Percentiles rank a stretch among this genome's conserved stretches.
Conservation (phyloP, 2,797 vertebrate species). For the Cossypha heuglini region DNA sequence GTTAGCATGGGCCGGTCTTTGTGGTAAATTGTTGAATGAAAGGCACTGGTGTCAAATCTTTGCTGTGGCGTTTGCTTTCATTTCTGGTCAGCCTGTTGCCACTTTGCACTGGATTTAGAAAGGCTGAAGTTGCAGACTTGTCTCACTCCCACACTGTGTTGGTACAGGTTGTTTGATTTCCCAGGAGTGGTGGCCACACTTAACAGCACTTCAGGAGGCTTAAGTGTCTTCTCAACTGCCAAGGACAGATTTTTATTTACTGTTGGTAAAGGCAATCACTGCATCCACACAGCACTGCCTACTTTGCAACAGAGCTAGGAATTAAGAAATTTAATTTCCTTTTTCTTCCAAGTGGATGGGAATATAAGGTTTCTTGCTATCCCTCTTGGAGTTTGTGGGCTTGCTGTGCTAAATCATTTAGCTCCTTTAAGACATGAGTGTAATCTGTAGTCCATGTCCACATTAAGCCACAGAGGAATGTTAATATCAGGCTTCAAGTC, state of each 20-base stretch:
- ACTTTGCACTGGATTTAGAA: not conserved
- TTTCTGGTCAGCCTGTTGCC: not conserved
- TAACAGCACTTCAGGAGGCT: not conserved
- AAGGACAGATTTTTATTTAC: not conserved
- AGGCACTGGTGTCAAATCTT: not conserved
- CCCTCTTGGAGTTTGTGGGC: not conserved
- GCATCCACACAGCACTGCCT: not conserved
- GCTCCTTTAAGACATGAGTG: not conserved
- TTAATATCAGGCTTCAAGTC: not conserved
- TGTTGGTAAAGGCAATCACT: not conserved
- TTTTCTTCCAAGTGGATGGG: not conserved
- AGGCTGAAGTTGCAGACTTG: not conserved
- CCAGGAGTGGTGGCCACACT: not conserved
- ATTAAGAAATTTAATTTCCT: not conserved
- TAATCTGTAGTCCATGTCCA: not conserved
- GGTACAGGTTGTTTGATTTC: not conserved
- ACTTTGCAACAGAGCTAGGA: not conserved
- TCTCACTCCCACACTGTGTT: accelerated
- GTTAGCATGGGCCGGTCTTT: not conserved
- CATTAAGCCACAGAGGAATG: not conserved
- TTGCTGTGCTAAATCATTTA: not conserved
- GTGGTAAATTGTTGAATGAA: not conserved
- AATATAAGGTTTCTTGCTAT: not conserved
- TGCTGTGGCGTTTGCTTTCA: not conserved
- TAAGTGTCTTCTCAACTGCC: not conserved